Conservation (phyloP, 2,888 invertebrate genomes). For the Drosophila planitibia region DNA sequence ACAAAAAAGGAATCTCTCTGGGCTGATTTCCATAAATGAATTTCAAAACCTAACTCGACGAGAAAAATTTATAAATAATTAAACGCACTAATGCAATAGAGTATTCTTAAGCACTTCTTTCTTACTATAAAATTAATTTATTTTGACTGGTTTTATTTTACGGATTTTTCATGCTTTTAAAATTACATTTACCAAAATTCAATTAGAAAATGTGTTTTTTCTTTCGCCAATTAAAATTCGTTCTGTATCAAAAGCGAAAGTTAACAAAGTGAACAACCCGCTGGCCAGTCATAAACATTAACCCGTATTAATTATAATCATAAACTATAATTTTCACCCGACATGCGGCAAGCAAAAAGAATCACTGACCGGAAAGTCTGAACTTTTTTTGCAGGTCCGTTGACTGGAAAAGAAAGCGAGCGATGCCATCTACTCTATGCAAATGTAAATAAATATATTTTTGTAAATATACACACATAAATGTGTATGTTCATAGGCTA, state of each 20-base stretch:
- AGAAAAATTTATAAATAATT: not conserved
- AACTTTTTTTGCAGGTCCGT: constrained; percentile 36
- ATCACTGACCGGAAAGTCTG: constrained; percentile 70
- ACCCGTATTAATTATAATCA: constrained; percentile 72
- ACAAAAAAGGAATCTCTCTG: constrained; percentile 16
- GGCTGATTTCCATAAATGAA: constrained; percentile 1
- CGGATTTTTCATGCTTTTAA: not conserved
- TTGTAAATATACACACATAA: not conserved
- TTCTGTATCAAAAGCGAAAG: constrained; percentile 66
- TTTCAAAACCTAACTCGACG: not conserved
- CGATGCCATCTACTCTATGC: constrained; percentile 16
- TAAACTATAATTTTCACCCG: constrained; percentile 76
- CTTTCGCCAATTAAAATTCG: constrained; percentile 20
- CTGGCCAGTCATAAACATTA: constrained; percentile 57
- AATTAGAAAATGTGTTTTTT: constrained; percentile 33
- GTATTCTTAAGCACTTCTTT: not conserved
- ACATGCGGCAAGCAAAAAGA: constrained; percentile 53
- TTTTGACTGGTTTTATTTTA: not conserved
- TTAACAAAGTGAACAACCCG: constrained; percentile 30
- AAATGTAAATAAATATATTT: not conserved
- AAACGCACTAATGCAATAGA: not conserved
- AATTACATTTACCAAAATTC: constrained; percentile 15
- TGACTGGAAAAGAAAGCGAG: constrained; percentile 58
- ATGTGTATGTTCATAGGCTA: not conserved
- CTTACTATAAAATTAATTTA: not conserved